Base-by-base conservation (phyloP, 2,797 vertebrate species). In the Falco novaeseelandiae region DNA sequence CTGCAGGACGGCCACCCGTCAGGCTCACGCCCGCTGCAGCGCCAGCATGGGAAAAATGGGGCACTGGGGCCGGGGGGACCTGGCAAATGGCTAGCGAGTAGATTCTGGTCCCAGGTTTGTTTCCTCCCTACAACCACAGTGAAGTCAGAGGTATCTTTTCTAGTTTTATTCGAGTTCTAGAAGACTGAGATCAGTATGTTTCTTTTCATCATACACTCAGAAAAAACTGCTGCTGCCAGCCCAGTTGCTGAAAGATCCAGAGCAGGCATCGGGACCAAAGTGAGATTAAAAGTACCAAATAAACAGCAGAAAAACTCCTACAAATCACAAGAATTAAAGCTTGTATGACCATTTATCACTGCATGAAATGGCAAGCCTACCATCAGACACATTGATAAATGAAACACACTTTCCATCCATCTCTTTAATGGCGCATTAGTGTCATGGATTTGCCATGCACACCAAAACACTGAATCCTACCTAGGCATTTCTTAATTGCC, bases 371-470 rank as follows among this genome's bases (percentile, higher is more conserved):
- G 95, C 95, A 94, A 88, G 81, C 89, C 82, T 94, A 87, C 86
- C 89, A 69, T 26, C 67, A 30, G 89, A 95, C 95, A 95, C 92
- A 62, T n/a, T 97, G 96, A 97, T 72, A 96, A 96, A 97, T 95
- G 97, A 80, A 88, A 83, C 69, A 48, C 85, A 52, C 79, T 87
- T 92, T 82, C 82, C 97, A 98, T 98, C 95, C 89, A 95, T 98
- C 97, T 98, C 93, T 77, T 97, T 98, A 98, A 98, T 97, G 96
- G 97, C 96, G 97, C 96, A 95, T 97, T 98, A 98, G 97, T 96
- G 97, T 97, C 96, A 88, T 78, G 84, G 90, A 93, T 91, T 96
- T 98, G 97, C 96, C 93, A 87, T 87, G 90, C 82, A 93, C 95
- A 95, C 95, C 96, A 97, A 96, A 97, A 97, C 89, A 86, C 92